Evolutionary conservation across 2,888 invertebrate genomes (phyloP).

Genomic region (Thysanoteuthis rhombus): DNA sequence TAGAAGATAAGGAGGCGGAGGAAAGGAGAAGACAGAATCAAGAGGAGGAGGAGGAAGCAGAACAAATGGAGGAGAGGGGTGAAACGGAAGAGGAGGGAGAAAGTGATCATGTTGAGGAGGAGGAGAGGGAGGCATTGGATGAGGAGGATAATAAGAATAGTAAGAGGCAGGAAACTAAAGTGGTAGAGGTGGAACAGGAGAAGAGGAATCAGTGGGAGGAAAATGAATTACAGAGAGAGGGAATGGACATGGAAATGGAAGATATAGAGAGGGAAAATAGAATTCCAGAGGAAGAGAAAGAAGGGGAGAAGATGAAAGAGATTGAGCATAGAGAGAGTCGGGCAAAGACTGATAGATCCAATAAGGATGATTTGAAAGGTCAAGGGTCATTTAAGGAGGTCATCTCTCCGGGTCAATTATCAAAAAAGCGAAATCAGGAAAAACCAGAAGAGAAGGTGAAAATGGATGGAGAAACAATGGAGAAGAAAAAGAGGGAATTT

Average conservation of each 20-base stretch:
- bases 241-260: neutral
- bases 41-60: neutral
- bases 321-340: neutral
- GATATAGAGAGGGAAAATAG: neutral
- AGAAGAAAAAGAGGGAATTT: conserved; percentile 29
- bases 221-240: neutral
- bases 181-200: neutral
- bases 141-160: neutral
- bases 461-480: conserved; percentile 33
- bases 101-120: neutral
- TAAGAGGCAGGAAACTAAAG: neutral
- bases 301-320: neutral
- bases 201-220: neutral
- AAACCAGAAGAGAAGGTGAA: neutral
- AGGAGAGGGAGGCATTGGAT: neutral
- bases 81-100: neutral
- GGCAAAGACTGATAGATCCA: neutral
- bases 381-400: neutral
- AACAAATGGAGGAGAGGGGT: neutral
- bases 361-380: neutral
- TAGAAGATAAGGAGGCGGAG: neutral
- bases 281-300: too few relatives aligned
- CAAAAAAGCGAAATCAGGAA: neutral
- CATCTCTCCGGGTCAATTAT: neutral
- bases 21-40: neutral